Evolutionary conservation across 2,797 vertebrate genomes (phyloP), one percentile per base, ranked within the genome.

Genomic region (Calcarius lapponicus): DNA sequence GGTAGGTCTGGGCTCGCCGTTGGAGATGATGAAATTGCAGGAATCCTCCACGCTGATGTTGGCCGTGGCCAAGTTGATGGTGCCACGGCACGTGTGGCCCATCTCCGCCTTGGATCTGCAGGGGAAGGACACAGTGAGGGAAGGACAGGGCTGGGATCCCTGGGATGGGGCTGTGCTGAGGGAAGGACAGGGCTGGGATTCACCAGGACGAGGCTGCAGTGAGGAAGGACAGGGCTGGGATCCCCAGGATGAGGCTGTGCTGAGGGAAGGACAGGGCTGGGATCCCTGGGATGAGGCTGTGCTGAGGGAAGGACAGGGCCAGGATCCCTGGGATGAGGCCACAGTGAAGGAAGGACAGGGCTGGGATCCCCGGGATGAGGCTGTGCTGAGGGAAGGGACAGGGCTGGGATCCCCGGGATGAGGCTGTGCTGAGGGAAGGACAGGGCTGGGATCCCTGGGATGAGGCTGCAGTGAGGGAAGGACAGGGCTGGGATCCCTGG

Each of bases 21-120:
- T 99, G 81, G 99, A 99, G 95, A 99, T 99, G 51, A 99, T 98
- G 92, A 99, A 99, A 94, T 99, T 99, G 90, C 99, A 99, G 4
- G 99, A 99, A 88, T 99, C 99, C 96, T 99, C 99, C 94, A 99
- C 99, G 0, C 98, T 97, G 86, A 99, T 99, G 93, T 99, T 99
- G 93, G 99, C 99, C 1, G 99, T 99, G 80, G 99, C 99, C 71
- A 99, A 97, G 97, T 99, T 99, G 94, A 99, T 99, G 80, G 99
- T 99, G 50, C 99, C 99, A 3, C 99, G 98, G 96, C 99, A 99
- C 5, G 99, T 99, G 93, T 99, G 99, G 36, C 99, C 98, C 99
- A 99, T 99, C 97, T 99, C 99, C 1, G 99, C 99, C 97, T 99
- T 99, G 32, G 98, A 99, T 90, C 99, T 99, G 97, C 1, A 1